Base-by-base conservation (phyloP, 2,797 vertebrate species). In the Clarias fuscus region DNA sequence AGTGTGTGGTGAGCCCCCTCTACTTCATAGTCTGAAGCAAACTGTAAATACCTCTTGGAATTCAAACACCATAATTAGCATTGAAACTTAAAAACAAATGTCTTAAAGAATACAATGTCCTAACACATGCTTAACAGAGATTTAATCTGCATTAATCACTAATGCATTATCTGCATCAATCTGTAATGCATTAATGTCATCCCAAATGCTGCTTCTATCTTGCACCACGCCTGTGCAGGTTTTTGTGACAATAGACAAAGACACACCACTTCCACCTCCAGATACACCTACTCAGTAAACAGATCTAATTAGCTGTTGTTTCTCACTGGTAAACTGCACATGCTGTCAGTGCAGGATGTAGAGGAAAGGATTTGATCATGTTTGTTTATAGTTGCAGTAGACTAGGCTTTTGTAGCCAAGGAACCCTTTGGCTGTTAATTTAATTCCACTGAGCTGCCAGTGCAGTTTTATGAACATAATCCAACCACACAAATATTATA, bases 31-130 rank as follows among this genome's bases (percentile, higher is more conserved):
- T 56, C 72, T 75, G 6, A 18, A 53, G 72, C 43, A 56, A 75
- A 27, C 72, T n/a, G 72, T 73, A 75, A 75, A 53, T 75, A 75
- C 14, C 24, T 53, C 14, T 56, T 75, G 24, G n/a, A 56, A 75
- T 75, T 17, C 43, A 75, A 75, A 75, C 1, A 10, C n/a, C 15
- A 56, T 18, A 75, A 75, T 30, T 43, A 48, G 22, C 24, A 53
- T 56, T 27, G 3, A 75, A 27, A 75, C 72, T 53, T 8, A 18
- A n/a, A 53, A 75, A n/a, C 20, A 48, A 53, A 18, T 5, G 13
- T 30, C 43, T 75, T 8, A 6, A 75, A 53, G 14, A 17, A 17
- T 17, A 75, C 5, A 27, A n/a, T 56, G 24, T 56, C 53, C 7
- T 30, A 73, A 24, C 40, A 22, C n/a, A 56, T 56, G 72, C 72